A percentile compares a stretch with the other conserved stretches of the same genome.
phyloP scores from a whole-genome alignment of 64 coral and sea anemone genomes.

The Stichodactyla mertensii region DNA sequence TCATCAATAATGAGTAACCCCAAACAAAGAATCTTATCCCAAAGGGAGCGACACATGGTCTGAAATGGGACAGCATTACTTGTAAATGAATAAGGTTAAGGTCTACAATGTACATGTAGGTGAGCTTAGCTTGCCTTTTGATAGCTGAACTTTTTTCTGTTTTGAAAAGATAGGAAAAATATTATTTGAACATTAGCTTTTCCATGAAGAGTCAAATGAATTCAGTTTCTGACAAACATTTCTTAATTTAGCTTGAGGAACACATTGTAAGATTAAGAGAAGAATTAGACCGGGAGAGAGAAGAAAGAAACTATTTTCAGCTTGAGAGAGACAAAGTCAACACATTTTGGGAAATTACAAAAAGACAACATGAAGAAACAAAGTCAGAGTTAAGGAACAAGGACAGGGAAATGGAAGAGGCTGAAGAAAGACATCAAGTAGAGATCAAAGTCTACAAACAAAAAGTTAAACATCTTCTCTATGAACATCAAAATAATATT shows the following conservation, averaged over 20 bases:
- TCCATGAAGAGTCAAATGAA: no score
- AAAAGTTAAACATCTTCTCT: constrained; percentile 96
- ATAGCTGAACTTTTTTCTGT: no score
- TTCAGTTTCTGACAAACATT: neutral
- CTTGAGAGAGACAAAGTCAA: constrained; percentile 96
- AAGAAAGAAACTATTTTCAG: constrained; percentile 97
- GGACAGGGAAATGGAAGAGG: constrained; percentile 98
- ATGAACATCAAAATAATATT: constrained; percentile 99
- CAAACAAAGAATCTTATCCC: no score
- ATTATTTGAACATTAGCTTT: no score
- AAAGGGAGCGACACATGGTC: no score
- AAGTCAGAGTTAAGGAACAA: constrained; percentile 97
- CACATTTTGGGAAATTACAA: constrained; percentile 99
- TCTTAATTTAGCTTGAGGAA: constrained; percentile 64
- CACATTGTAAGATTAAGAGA: constrained; percentile 88
- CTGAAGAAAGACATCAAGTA: constrained; percentile 94
- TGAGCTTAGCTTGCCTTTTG: no score
- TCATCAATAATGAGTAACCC: no score
- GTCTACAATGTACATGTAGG: no score
- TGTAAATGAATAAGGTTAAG: no score
- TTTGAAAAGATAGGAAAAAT: no score
- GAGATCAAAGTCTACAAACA: constrained; percentile 99
- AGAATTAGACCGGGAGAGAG: constrained; percentile 89
- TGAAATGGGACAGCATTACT: no score
- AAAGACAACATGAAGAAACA: constrained; percentile 86